Conservation (phyloP, 2,888 invertebrate genomes). For the Podotricha telesiphe region DNA sequence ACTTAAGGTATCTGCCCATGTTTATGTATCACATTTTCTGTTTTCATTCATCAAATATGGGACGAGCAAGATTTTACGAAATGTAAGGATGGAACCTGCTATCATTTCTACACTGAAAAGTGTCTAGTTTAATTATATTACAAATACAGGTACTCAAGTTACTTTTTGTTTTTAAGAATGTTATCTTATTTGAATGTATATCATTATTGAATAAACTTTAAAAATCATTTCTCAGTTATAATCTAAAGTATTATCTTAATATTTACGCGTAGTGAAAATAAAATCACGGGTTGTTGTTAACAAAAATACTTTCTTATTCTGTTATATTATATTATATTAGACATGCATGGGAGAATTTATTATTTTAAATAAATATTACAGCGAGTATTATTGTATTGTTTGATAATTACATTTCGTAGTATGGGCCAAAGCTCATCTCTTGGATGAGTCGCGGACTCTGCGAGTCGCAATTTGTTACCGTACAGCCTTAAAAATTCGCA, state of each 20-base stretch:
- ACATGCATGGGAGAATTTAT: not conserved
- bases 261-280: not conserved
- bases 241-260: too few species aligned
- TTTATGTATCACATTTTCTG: not conserved
- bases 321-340: not conserved
- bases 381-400: constrained; percentile 3
- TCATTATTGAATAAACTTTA: too few species aligned
- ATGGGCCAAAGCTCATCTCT: constrained; percentile 65
- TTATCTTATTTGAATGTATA: too few species aligned
- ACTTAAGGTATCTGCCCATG: not conserved
- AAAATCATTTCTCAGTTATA: too few species aligned
- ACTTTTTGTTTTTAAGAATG: too few species aligned
- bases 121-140: too few species aligned
- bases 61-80: not conserved
- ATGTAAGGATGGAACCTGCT: not conserved
- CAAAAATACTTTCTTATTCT: too few species aligned
- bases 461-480: constrained; percentile 76
- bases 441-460: constrained; percentile 63
- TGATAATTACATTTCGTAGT: constrained; percentile 50
- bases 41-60: too few species aligned
- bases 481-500: constrained; percentile 79
- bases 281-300: not conserved
- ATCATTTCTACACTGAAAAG: too few species aligned
- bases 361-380: constrained; percentile 6
- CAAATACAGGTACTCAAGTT: too few species aligned